phyloP scores from a whole-genome alignment of 2,113 vertebrate species.

The Leucosticte australis region DNA sequence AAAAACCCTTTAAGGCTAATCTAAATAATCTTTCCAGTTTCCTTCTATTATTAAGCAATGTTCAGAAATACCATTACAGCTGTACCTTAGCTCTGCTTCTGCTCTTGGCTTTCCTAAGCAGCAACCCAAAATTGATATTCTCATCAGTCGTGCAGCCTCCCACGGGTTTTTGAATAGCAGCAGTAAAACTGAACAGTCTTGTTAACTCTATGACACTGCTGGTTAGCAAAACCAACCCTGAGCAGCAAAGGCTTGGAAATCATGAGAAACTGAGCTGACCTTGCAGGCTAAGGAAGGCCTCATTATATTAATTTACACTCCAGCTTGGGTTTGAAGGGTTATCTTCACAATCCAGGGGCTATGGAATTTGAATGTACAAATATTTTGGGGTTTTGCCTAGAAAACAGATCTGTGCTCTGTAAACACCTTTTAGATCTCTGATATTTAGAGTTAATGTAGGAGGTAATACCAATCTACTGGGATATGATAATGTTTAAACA shows the following conservation, averaged over 20 bases:
- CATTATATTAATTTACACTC: background rate
- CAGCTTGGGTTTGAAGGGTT: background rate
- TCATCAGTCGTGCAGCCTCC: conserved; percentile 32
- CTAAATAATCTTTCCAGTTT: background rate
- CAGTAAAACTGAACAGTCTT: conserved; percentile 43
- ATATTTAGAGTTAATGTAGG: background rate
- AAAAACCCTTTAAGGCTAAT: background rate
- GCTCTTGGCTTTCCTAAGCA: background rate
- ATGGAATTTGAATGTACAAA: background rate
- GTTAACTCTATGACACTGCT: background rate
- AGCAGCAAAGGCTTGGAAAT: background rate
- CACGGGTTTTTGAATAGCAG: conserved; percentile 19
- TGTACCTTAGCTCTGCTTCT: background rate
- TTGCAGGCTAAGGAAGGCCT: background rate
- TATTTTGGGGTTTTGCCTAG: background rate
- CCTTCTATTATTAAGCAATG: background rate
- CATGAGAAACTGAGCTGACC: background rate
- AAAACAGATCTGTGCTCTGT: background rate
- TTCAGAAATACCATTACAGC: background rate
- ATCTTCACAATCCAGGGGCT: background rate
- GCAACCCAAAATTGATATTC: conserved; percentile 40
- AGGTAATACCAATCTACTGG: background rate
- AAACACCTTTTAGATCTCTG: background rate
- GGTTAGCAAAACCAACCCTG: background rate
- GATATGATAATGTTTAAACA: background rate